Percentiles rank a stretch among this genome's conserved stretches.
Conservation (phyloP, 1,140 invertebrate genomes). For the Oedothorax gibbosus region DNA sequence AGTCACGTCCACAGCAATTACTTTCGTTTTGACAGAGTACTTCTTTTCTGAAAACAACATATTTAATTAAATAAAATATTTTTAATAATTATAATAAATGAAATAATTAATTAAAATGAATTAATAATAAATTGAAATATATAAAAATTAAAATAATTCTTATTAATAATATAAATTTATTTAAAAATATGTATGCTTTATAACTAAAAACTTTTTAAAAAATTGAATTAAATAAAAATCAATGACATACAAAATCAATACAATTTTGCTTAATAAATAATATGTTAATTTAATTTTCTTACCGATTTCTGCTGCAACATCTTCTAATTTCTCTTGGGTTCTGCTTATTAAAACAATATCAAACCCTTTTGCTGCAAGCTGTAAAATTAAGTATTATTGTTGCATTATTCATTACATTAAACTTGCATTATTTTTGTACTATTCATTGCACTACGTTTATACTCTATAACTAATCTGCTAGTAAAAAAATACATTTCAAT, state of each 20-base stretch:
- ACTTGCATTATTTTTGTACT: too few relatives aligned
- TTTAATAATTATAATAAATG: too few relatives aligned
- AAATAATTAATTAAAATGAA: too few relatives aligned
- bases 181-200: not conserved
- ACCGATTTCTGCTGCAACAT: constrained; percentile 81
- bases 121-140: too few relatives aligned
- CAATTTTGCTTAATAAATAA: too few relatives aligned
- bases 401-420: too few relatives aligned
- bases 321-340: constrained; percentile 82
- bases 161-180: too few relatives aligned
- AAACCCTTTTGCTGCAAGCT: constrained; percentile 85
- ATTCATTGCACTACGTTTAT: too few relatives aligned
- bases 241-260: not conserved
- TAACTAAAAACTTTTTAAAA: constrained; percentile 1
- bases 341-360: constrained; percentile 91
- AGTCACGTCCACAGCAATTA: constrained; percentile 88
- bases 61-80: not conserved
- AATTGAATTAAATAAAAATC: not conserved
- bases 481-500: not conserved
- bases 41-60: constrained; percentile 72
- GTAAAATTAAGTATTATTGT: constrained; percentile 40
- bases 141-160: too few relatives aligned
- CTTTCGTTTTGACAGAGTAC: constrained; percentile 83
- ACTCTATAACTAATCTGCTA: not conserved
- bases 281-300: not conserved